Percentiles rank a stretch among this genome's conserved stretches.
Evolutionary conservation across 2,113 vertebrate species (phyloP).

Genomic region (Myotis davidii): DNA sequence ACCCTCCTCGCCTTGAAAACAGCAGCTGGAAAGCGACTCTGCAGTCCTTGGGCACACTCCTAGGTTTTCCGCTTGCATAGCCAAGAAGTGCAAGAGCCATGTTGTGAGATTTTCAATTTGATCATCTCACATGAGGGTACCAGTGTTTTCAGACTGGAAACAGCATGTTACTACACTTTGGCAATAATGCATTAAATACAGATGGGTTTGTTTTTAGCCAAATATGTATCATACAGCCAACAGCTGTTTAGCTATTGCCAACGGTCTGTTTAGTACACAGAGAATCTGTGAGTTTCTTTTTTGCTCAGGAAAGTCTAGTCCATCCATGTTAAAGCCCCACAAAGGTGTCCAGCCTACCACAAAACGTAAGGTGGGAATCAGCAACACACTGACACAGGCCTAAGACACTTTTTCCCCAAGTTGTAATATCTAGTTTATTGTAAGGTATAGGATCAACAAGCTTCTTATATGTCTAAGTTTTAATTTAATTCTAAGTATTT

Average conservation of each 20-base stretch:
- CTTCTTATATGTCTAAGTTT: neutral
- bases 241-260: conserved; percentile 80
- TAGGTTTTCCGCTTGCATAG: conserved; percentile 54
- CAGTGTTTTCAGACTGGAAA: conserved; percentile 78
- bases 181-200: conserved; percentile 83
- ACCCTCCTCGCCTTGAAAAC: neutral
- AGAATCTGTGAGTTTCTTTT: conserved; percentile 59
- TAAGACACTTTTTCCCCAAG: neutral
- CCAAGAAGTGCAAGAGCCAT: conserved; percentile 69
- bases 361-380: neutral
- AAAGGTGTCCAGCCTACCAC: neutral
- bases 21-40: conserved; percentile 46
- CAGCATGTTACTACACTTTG: conserved; percentile 80
- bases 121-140: conserved; percentile 77
- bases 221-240: conserved; percentile 80
- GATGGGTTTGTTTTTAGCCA: conserved; percentile 82
- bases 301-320: conserved; percentile 46
- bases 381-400: neutral
- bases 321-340: neutral
- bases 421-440: neutral
- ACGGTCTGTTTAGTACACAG: conserved; percentile 76
- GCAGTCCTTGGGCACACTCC: conserved; percentile 35
- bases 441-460: neutral
- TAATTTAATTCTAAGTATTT: neutral
- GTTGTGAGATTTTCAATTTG: conserved; percentile 76